phyloP scores from a whole-genome alignment of 2,113 vertebrate species.

The Desmodus rotundus region DNA sequence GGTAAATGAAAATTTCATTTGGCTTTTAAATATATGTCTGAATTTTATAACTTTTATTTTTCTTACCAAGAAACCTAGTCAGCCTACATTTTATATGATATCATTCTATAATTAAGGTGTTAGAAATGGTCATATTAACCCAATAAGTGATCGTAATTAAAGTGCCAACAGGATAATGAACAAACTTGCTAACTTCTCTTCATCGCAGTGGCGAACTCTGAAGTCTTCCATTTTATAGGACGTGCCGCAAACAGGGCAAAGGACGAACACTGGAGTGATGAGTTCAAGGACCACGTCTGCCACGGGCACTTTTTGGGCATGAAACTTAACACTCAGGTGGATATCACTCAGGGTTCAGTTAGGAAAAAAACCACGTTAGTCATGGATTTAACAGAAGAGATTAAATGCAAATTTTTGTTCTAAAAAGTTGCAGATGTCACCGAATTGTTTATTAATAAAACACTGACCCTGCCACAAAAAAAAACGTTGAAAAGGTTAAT shows the following conservation, averaged over 20 bases:
- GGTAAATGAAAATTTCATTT: neutral
- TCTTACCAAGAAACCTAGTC: neutral
- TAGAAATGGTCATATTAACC: neutral
- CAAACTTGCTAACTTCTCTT: neutral
- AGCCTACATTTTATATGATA: neutral
- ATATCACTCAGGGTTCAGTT: neutral
- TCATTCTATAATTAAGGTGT: neutral
- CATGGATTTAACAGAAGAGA: neutral
- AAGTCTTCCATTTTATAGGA: neutral
- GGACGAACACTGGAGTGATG: neutral
- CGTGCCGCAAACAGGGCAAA: neutral
- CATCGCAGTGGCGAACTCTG: neutral
- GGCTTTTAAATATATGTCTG: neutral
- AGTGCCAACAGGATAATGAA: neutral
- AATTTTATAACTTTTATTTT: conserved; percentile 30
- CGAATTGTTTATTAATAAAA: conserved; percentile 20
- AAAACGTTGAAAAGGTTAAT: neutral
- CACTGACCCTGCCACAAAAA: neutral
- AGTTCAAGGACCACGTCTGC: neutral
- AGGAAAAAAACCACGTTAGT: neutral
- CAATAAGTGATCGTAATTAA: neutral
- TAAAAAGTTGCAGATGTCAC: neutral
- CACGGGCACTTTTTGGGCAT: neutral
- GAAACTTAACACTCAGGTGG: neutral
- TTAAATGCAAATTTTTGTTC: neutral